Evolutionary conservation across 2,797 vertebrate genomes (phyloP).

Genomic region (Oreochromis mossambicus): DNA sequence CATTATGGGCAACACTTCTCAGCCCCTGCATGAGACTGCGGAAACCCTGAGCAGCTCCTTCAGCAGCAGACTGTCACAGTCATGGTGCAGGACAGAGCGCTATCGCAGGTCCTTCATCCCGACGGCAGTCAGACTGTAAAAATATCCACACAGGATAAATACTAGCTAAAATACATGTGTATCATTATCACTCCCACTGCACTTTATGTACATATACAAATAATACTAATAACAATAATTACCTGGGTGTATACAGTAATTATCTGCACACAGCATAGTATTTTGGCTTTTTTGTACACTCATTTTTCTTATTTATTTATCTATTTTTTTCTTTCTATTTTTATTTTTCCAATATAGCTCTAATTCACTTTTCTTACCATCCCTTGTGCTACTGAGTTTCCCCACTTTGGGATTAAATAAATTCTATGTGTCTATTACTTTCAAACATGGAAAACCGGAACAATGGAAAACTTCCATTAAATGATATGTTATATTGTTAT

Average conservation of each 20-base stretch:
- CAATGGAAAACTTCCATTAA: not conserved
- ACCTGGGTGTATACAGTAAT: not conserved
- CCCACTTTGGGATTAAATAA: not conserved
- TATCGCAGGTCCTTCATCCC: not conserved
- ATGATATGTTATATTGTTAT: not conserved
- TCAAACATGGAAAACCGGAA: not conserved
- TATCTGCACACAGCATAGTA: not conserved
- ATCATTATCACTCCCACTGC: not conserved
- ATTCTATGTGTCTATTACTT: not conserved
- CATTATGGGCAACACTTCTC: not conserved
- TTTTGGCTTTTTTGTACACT: not conserved
- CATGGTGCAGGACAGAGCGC: not conserved
- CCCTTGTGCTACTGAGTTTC: not conserved
- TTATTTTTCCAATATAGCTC: not conserved
- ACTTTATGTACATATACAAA: not conserved
- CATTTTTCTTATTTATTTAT: not conserved
- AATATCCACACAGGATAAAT: not conserved
- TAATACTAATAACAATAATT: not conserved
- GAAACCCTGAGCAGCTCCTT: not conserved
- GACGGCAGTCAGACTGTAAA: not conserved
- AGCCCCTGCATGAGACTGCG: not conserved
- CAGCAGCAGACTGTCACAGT: not conserved
- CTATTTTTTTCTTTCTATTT: not conserved
- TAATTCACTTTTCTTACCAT: not conserved
- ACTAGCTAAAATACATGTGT: not conserved